Evolutionary conservation across 1,140 invertebrate genomes (phyloP), one percentile per base, ranked within the genome.

Genomic region (Aphis craccivora): DNA sequence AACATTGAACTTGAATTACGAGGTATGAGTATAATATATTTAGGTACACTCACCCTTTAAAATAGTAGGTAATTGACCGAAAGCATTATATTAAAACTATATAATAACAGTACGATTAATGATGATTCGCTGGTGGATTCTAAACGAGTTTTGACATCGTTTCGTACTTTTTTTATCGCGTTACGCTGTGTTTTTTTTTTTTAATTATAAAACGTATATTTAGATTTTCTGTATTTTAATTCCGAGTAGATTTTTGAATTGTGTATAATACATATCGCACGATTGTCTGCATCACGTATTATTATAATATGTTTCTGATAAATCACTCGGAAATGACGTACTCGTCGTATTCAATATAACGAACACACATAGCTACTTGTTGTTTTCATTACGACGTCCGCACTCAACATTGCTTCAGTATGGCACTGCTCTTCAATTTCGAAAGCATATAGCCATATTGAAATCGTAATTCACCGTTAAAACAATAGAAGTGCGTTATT

Each of bases 401-500:
- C 22, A 37, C 81, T 83, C 81, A 35, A 83, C 35, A 60, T 25
- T 60, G 25, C n/a, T n/a, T 76, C 67, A 23, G 7, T 84, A 20
- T 8, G 7, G 37, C 81, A 37, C 83, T 40, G 22, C 37, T 86
- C 23, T 86, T 40, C 23, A 86, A 25, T 43, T 88, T 88, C 9
- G n/a, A 48, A 88, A 51, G n/a, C n/a, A n/a, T 51, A 18, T 51
- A 18, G 5, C 86, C 45, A 51, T 88, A 51, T 51, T 51, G 45
- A 51, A 51, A 88, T 35, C 86, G 45, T 88, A 88, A 51, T 88
- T 88, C 30, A 88, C 45, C 45, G 45, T 88, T 48, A 51, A 51
- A 88, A 88, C 45, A 88, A 88, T 88, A 51, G 43, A 20, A 20
- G 18, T 30, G 45, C 30, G 86, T 88, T 51, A 48, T 87, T 87